Conservation (phyloP, 2,888 invertebrate species). For the Miltochrista miniata region DNA sequence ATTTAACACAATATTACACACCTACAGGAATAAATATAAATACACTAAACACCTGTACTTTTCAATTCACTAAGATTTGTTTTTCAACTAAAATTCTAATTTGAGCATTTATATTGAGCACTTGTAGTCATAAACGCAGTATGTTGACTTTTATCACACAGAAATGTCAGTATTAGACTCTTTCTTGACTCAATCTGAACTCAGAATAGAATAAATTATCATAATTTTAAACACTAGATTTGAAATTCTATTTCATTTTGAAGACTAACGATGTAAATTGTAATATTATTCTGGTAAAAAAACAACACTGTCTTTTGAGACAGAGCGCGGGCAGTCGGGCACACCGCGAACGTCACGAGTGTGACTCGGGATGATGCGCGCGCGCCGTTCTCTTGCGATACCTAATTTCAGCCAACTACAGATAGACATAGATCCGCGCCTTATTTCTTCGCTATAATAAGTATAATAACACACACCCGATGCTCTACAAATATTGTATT, state of each 20-base stretch:
- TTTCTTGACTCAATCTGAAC: no score
- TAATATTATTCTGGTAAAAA: conserved; percentile 11
- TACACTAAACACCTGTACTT: conserved; percentile 21
- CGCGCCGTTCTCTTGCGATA: conserved; percentile 50
- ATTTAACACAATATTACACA: conserved; percentile 36
- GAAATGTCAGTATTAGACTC: neutral
- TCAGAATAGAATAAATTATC: no score
- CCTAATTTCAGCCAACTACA: conserved; percentile 51
- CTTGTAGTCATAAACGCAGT: neutral
- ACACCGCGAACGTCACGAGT: conserved; percentile 31
- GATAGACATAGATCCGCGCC: conserved; percentile 32
- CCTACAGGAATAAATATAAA: conserved; percentile 13
- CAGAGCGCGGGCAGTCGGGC: conserved; percentile 23
- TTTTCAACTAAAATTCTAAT: conserved; percentile 13
- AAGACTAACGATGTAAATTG: neutral
- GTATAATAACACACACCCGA: conserved; percentile 58
- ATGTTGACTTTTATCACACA: neutral
- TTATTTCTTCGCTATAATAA: conserved; percentile 63
- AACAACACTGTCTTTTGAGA: conserved; percentile 14
- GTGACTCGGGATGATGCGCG: conserved; percentile 17
- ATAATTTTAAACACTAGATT: no score
- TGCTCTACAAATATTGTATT: conserved; percentile 73
- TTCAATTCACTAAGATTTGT: conserved; percentile 14
- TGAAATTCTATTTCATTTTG: neutral
- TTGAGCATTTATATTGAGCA: conserved; percentile 24